Evolutionary conservation across 1,140 invertebrate genomes (phyloP).

Genomic region (Drosophila sp.): DNA sequence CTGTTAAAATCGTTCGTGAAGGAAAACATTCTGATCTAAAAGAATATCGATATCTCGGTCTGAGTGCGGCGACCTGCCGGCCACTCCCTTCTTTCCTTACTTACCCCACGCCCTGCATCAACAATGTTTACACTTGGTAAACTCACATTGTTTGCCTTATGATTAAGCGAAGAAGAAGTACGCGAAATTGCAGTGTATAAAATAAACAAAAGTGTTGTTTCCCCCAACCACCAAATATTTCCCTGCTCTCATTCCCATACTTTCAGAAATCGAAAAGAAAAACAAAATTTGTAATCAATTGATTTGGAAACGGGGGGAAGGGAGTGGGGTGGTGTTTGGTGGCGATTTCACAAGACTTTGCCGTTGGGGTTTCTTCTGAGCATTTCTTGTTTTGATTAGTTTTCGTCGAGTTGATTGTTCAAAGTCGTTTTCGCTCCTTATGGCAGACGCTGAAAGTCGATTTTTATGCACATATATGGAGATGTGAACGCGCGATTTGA

Average conservation of each 20-base stretch:
- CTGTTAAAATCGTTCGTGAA: conserved; percentile 9
- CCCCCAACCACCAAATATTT: background rate
- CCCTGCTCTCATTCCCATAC: background rate
- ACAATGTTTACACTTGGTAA: conserved; percentile 57
- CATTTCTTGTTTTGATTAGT: conserved; percentile 4
- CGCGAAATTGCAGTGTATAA: conserved; percentile 45
- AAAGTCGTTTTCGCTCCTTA: conserved; percentile 2
- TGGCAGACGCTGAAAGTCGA: background rate
- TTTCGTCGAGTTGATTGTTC: background rate
- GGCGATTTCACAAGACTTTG: background rate
- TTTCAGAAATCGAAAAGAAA: background rate
- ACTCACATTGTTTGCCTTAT: conserved; percentile 54
- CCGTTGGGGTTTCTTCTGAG: background rate
- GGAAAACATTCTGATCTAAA: conserved; percentile 5
- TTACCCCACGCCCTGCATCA: no score
- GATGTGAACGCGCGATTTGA: background rate
- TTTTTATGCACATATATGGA: conserved; percentile 1
- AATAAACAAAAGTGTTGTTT: conserved; percentile 32
- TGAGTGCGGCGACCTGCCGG: background rate
- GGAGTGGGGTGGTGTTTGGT: background rate
- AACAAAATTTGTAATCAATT: conserved; percentile 5
- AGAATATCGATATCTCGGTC: background rate
- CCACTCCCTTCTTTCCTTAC: background rate
- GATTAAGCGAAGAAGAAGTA: conserved; percentile 51
- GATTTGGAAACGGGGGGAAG: background rate